phyloP scores from a whole-genome alignment of 2,888 invertebrate genomes.

The Watsonalla cultraria region DNA sequence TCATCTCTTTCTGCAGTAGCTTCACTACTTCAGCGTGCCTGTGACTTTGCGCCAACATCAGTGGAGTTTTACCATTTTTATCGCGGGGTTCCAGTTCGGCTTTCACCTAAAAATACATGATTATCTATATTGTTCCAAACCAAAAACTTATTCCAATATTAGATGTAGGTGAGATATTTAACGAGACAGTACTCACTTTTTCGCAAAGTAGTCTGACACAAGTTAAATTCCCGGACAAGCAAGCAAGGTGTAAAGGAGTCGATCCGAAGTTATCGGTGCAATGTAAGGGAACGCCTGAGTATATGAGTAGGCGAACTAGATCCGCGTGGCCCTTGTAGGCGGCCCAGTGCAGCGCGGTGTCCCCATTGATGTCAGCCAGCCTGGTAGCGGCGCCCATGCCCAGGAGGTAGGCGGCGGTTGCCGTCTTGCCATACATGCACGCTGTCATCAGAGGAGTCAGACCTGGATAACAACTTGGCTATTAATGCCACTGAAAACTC shows the following conservation, averaged over 20 bases:
- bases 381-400: constrained; percentile 94
- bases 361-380: constrained; percentile 93
- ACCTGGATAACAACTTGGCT: constrained; percentile 43
- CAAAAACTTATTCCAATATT: background rate
- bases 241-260: constrained; percentile 93
- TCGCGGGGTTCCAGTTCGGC: constrained; percentile 92
- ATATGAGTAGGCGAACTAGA: constrained; percentile 90
- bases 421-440: constrained; percentile 95
- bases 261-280: constrained; percentile 96
- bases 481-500: too few relatives aligned
- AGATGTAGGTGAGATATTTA: background rate
- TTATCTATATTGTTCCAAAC: too few relatives aligned
- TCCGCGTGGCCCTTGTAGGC: constrained; percentile 96
- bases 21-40: constrained; percentile 91
- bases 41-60: constrained; percentile 93
- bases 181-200: constrained; percentile 75
- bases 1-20: constrained; percentile 88
- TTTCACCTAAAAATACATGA: constrained; percentile 80
- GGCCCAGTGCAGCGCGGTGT: constrained; percentile 96
- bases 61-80: constrained; percentile 94
- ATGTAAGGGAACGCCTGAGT: constrained; percentile 93
- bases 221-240: constrained; percentile 91
- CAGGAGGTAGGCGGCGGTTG: constrained; percentile 92
- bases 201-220: constrained; percentile 93
- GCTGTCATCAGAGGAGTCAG: constrained; percentile 94